Percentiles rank a stretch among this genome's conserved stretches.
Evolutionary conservation across 1,140 invertebrate genomes (phyloP).

Genomic region (Marisa cornuarietis): DNA sequence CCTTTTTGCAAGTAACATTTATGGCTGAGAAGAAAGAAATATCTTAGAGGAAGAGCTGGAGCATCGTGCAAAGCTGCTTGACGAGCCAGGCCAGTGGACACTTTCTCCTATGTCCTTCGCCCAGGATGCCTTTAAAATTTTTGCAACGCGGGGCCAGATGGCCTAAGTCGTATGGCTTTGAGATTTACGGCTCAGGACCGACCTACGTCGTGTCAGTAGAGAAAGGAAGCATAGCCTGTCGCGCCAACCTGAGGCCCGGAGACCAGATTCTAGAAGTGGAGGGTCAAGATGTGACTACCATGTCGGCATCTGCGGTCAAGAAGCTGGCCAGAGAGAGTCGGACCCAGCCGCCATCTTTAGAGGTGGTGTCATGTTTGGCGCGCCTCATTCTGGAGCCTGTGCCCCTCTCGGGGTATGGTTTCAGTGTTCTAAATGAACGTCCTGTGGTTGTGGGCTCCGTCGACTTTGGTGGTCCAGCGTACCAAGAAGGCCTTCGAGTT

Average conservation of each 20-base stretch:
- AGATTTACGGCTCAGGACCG: conserved; percentile 61
- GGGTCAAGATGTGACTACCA: conserved; percentile 58
- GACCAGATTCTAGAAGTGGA: conserved; percentile 64
- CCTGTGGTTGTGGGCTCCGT: conserved; percentile 54
- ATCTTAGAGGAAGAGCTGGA: no score
- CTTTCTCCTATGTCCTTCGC: background rate
- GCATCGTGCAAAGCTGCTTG: background rate
- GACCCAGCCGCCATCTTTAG: conserved; percentile 50
- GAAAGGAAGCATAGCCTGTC: conserved; percentile 54
- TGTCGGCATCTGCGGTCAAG: conserved; percentile 54
- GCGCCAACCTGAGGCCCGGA: conserved; percentile 58
- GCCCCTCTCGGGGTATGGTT: conserved; percentile 48
- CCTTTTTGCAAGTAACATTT: no score
- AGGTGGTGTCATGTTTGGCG: conserved; percentile 59
- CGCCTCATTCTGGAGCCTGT: conserved; percentile 47
- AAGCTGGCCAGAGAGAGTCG: conserved; percentile 49
- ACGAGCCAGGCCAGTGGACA: background rate
- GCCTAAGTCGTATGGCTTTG: conserved; percentile 63
- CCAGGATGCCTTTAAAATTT: conserved; percentile 49
- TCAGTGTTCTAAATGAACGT: conserved; percentile 47
- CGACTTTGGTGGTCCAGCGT: conserved; percentile 53
- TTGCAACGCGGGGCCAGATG: conserved; percentile 44
- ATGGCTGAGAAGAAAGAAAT: no score
- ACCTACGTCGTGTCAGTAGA: conserved; percentile 61
- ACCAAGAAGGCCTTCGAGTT: conserved; percentile 52